Evolutionary conservation across 1,140 invertebrate species (phyloP), one percentile per base, ranked within the genome.

Genomic region (Phortica variegata): DNA sequence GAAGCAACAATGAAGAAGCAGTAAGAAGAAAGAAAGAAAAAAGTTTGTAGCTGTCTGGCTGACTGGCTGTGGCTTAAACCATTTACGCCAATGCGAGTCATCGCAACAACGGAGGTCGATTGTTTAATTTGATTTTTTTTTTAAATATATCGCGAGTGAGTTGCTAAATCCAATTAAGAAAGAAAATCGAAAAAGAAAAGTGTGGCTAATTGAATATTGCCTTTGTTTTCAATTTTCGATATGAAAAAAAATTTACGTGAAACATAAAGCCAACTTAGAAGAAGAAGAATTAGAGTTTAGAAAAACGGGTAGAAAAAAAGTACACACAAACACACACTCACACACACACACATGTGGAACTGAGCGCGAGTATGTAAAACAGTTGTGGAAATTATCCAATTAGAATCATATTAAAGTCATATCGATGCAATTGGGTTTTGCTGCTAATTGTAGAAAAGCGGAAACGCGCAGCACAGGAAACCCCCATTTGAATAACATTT

Each of bases 91-190:
- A 16, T 38, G 18, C 36, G 18, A 38, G 36, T 38, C 12, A 16
- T 15, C 8, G 32, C 26, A 34, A 46, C 54, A 60, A 47, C 60
- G 61, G 63, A 68, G 65, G 65, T 68, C 63, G 57, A 68, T 62
- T 68, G 63, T 68, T 68, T 53, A 61, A 23, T 47, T 18, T 46
- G 58, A 60, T 45, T 41, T 43, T 47, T 56, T 40, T 48, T 53
- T 39, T 42, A 66, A 38, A 66, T 60, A 65, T 65, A 66, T 68
- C 56, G 45, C 51, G 46, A 43, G 52, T 48, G 39, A 58, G 38
- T 57, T 58, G 47, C 44, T 39, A 66, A 65, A 65, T 65, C 61
- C 58, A 65, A 65, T 65, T 65, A 65, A 38, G 52, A 49, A 50
- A 56, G 62, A 60, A 58, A 45, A 57, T 52, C 49, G 62, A 34